These are phyloP conservation scores for Orthonevra nobilis DNA, from an alignment of 2,888 invertebrate species.

Conservation along the genomic window DNA sequence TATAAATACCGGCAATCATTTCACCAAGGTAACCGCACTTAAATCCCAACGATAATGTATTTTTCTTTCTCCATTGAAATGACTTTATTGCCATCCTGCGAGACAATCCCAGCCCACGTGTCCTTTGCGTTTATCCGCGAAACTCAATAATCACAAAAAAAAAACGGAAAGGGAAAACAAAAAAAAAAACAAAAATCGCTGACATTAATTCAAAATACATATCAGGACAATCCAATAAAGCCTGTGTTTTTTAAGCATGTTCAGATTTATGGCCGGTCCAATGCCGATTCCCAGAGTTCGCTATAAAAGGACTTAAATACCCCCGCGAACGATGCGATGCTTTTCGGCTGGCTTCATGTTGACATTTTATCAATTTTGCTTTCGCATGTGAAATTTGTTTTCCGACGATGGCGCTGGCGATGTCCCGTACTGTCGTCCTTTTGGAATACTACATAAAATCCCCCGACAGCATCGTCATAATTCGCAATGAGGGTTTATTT, in stretches of 20 bases:
- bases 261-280: slow-evolving; percentile 50
- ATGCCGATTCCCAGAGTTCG: slow-evolving; percentile 55
- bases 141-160: too few relatives aligned
- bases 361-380: slow-evolving; percentile 65
- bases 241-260: slow-evolving; percentile 52
- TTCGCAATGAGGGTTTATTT: slow-evolving; percentile 5
- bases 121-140: slow-evolving; percentile 24
- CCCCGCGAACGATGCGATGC: slow-evolving; percentile 31
- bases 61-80: slow-evolving; percentile 5
- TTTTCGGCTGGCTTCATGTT: slow-evolving; percentile 48
- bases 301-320: slow-evolving; percentile 57
- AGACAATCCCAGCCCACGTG: slow-evolving; percentile 5
- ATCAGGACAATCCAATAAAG: slow-evolving; percentile 60
- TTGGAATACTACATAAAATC: too few relatives aligned
- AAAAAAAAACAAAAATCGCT: slow-evolving; percentile 34
- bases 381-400: slow-evolving; percentile 43
- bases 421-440: background rate
- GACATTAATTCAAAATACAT: slow-evolving; percentile 64
- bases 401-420: background rate
- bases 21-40: slow-evolving; percentile 26
- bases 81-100: background rate
- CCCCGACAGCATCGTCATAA: slow-evolving; percentile 27
- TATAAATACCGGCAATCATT: slow-evolving; percentile 15
- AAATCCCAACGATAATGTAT: slow-evolving; percentile 35
- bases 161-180: slow-evolving; percentile 8